These are phyloP conservation scores for Ophonus ardosiacus DNA, from an alignment of 2,888 invertebrate species.

Conservation along the genomic window DNA sequence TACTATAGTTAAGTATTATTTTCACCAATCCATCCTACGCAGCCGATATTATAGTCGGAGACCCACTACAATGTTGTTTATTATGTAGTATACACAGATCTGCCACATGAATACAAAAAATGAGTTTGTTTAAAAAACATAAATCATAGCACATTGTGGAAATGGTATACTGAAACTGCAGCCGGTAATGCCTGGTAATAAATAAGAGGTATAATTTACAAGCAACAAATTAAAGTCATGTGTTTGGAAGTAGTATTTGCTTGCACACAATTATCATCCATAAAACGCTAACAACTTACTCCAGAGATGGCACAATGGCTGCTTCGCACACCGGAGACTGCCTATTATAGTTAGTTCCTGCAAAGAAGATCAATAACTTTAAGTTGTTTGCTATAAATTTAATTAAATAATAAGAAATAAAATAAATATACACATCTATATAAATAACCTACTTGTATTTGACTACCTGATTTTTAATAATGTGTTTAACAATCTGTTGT, in stretches of 20 bases:
- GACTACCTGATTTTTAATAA: too few relatives aligned
- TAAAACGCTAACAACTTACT: slow-evolving; percentile 69
- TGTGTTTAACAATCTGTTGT: too few relatives aligned
- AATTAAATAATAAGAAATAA: too few relatives aligned
- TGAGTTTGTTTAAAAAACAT: slow-evolving; percentile 34
- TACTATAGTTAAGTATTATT: neutral
- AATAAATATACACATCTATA: too few relatives aligned
- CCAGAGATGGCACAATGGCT: slow-evolving; percentile 10
- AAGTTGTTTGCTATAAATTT: neutral
- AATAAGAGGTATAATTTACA: slow-evolving; percentile 57
- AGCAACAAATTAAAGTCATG: slow-evolving; percentile 46
- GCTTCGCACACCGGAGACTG: neutral
- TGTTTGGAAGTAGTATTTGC: slow-evolving; percentile 52
- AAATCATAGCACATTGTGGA: slow-evolving; percentile 35
- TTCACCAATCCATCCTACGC: neutral
- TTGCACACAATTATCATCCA: slow-evolving; percentile 69
- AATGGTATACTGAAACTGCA: slow-evolving; percentile 1
- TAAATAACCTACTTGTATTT: too few relatives aligned
- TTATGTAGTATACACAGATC: neutral
- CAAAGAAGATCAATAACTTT: neutral
- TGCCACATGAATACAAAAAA: slow-evolving; percentile 20
- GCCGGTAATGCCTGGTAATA: slow-evolving; percentile 48
- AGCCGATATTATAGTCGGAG: neutral
- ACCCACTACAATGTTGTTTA: slow-evolving; percentile 8
- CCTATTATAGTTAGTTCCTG: neutral